These are phyloP conservation scores for Holothuria leucospilota DNA, from an alignment of 53 echinoderm and acorn worm genomes.

Conservation along the genomic window DNA sequence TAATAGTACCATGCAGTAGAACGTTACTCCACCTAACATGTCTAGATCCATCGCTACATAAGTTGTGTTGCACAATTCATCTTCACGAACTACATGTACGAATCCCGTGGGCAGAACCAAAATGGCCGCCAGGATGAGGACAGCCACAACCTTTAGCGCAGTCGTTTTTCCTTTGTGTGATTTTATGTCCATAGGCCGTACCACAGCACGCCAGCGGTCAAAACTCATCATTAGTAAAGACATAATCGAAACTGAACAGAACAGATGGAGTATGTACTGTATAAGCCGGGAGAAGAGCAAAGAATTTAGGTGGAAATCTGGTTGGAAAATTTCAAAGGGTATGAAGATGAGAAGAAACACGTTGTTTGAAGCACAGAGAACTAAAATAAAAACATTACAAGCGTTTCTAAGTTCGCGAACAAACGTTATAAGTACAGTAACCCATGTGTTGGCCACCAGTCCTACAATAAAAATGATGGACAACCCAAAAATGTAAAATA, in stretches of 20 bases:
- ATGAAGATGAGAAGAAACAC: not conserved
- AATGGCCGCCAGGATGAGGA: too few species aligned
- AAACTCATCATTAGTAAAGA: slow-evolving; percentile 21
- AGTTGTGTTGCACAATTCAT: too few species aligned
- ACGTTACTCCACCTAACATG: not conserved
- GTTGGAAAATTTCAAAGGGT: not conserved
- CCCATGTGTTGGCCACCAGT: slow-evolving; percentile 3
- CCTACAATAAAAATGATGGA: not conserved
- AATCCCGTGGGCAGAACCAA: too few species aligned
- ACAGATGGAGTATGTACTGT: not conserved
- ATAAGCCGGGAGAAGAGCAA: too few species aligned
- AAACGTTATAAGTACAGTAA: not conserved
- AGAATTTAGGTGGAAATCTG: too few species aligned
- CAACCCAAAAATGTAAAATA: not conserved
- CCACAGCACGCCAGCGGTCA: slow-evolving; percentile 25
- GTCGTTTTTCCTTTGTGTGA: too few species aligned
- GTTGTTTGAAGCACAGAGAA: slow-evolving; percentile 18
- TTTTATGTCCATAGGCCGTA: slow-evolving; percentile 1
- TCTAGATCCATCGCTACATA: too few species aligned
- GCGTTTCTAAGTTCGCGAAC: slow-evolving; percentile 7
- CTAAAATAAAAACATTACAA: slow-evolving; percentile 6
- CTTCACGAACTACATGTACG: too few species aligned
- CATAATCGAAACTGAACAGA: not conserved
- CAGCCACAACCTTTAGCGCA: too few species aligned
- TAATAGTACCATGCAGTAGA: not conserved